Conservation (phyloP, 2,888 invertebrate genomes). For the Callinectes sapidus region DNA sequence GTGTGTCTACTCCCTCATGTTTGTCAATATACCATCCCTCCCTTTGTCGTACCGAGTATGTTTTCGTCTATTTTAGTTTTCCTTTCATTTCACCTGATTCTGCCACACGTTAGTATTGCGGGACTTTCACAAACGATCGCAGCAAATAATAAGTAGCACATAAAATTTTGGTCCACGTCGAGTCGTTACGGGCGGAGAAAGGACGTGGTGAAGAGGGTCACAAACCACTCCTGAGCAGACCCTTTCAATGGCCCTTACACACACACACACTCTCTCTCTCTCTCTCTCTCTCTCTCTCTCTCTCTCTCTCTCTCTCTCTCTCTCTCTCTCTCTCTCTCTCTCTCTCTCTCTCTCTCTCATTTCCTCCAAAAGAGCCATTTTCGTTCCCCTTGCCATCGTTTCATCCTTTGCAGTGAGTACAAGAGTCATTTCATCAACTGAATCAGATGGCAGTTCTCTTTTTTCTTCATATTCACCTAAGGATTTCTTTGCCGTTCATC, state of each 20-base stretch:
- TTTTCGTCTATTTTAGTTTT: not conserved
- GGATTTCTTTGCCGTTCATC: not conserved
- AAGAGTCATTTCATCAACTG: not conserved
- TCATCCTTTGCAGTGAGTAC: not conserved
- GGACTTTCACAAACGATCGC: not conserved
- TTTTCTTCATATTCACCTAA: not conserved
- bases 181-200: not conserved
- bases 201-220: not conserved
- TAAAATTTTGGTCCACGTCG: not conserved
- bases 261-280: not conserved
- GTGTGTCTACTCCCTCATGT: not conserved
- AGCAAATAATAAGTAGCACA: not conserved
- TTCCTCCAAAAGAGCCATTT: not conserved
- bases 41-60: not conserved
- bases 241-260: not conserved
- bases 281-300: not conserved
- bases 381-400: not conserved
- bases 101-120: not conserved
- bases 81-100: not conserved
- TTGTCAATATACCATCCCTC: not conserved
- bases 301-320: not conserved
- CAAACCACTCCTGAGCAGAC: slow-evolving; percentile 18
- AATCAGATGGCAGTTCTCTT: not conserved
- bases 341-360: not conserved
- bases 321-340: not conserved